Evolutionary conservation across 37 sponge, comb jelly and placozoan genomes (phyloP).

Genomic region (Ianthella basta): DNA sequence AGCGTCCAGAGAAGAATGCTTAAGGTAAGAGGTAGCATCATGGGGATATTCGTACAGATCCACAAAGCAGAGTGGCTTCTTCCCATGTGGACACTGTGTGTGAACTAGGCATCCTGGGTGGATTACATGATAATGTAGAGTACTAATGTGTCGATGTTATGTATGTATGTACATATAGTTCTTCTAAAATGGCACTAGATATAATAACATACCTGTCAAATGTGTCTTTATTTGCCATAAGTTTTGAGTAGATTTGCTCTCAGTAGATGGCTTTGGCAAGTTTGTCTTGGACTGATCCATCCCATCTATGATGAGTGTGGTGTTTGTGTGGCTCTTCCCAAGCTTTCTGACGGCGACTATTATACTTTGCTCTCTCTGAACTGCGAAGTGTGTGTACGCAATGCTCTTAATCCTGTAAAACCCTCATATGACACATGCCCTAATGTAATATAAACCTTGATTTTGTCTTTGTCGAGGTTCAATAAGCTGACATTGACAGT

Average conservation of each 20-base stretch:
- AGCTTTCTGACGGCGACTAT: conserved; percentile 53
- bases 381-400: conserved; percentile 13
- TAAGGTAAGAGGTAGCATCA: conserved; percentile 56
- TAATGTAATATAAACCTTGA: no score
- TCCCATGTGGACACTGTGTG: conserved; percentile 8
- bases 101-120: background rate
- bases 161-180: no score
- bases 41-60: conserved; percentile 52
- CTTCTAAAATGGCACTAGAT: no score
- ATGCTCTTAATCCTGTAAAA: no score
- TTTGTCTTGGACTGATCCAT: conserved; percentile 57
- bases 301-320: conserved; percentile 57
- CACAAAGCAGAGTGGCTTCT: conserved; percentile 11
- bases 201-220: conserved; percentile 43
- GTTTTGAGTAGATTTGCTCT: conserved; percentile 44
- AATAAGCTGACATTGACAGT: no score
- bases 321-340: conserved; percentile 19
- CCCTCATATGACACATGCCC: no score
- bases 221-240: conserved; percentile 54
- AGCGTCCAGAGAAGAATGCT: conserved; percentile 25
- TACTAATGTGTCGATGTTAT: no score
- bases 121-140: no score
- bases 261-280: conserved; percentile 22
- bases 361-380: conserved; percentile 51
- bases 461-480: no score